Evolutionary conservation across 2,888 invertebrate species (phyloP).

Genomic region (Altica lythri): DNA sequence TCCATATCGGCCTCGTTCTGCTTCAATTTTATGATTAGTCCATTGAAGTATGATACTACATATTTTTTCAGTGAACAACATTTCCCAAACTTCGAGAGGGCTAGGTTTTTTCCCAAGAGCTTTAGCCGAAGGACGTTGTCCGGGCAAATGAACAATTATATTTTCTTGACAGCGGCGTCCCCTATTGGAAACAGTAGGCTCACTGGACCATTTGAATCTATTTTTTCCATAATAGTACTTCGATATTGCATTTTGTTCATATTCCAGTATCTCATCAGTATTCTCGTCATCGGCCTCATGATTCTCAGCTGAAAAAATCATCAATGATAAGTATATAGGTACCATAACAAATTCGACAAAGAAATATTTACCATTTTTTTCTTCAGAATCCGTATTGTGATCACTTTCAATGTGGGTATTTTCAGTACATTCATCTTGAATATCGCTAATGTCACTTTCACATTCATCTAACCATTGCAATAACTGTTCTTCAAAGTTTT

Average conservation of each 20-base stretch:
- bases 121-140: background rate
- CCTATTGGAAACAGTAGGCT: background rate
- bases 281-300: no score
- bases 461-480: slow-evolving; percentile 10
- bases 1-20: no score
- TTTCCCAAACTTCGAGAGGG: slow-evolving; percentile 10
- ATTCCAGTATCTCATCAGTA: no score
- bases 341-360: background rate
- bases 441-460: slow-evolving; percentile 10
- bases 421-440: slow-evolving; percentile 3
- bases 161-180: background rate
- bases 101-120: slow-evolving; percentile 4
- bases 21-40: slow-evolving; percentile 8
- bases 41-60: slow-evolving; percentile 17
- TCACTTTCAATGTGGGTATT: slow-evolving; percentile 11
- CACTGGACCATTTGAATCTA: slow-evolving; percentile 5
- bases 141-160: slow-evolving; percentile 8
- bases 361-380: slow-evolving; percentile 4
- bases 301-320: slow-evolving; percentile 5
- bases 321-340: slow-evolving; percentile 5
- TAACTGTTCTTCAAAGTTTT: background rate
- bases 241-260: background rate
- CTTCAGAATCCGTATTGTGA: slow-evolving; percentile 9
- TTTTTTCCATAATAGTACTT: slow-evolving; percentile 1
- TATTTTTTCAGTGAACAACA: slow-evolving; percentile 15